Evolutionary conservation across 2,113 vertebrate genomes (phyloP).

Genomic region (Prunella himalayana): DNA sequence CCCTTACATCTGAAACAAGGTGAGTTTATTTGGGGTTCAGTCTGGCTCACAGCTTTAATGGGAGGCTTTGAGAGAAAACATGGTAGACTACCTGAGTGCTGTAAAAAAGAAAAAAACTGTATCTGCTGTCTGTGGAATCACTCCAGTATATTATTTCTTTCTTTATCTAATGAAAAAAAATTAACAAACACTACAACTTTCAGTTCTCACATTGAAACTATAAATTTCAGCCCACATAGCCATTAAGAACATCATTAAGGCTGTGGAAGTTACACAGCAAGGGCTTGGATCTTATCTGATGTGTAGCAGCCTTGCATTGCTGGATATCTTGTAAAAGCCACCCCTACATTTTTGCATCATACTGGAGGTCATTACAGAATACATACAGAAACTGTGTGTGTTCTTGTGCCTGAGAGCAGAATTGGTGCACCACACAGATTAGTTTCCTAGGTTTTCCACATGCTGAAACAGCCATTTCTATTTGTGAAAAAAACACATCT

Average conservation of each 20-base stretch:
- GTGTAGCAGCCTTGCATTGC: conserved; percentile 14
- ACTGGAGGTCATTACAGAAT: conserved; percentile 24
- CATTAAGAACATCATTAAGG: conserved; percentile 57
- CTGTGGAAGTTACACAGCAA: conserved; percentile 47
- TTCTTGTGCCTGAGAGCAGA: background rate
- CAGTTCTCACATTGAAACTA: background rate
- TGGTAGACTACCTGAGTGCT: background rate
- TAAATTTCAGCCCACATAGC: conserved; percentile 42
- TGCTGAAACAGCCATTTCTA: conserved; percentile 33
- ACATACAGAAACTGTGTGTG: background rate
- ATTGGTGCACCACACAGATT: background rate
- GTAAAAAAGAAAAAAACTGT: background rate
- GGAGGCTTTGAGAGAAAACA: background rate
- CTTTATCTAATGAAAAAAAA: background rate
- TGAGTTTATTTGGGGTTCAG: background rate
- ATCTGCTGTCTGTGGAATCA: background rate
- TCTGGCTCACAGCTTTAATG: background rate
- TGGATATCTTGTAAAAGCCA: conserved; percentile 51
- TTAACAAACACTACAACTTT: background rate
- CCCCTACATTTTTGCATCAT: conserved; percentile 15
- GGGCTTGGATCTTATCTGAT: background rate
- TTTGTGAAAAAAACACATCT: background rate
- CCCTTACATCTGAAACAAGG: background rate
- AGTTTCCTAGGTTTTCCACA: background rate
- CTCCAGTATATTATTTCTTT: background rate